Conservation (phyloP, 2,888 invertebrate genomes). For the Pantelozetes paolii region DNA sequence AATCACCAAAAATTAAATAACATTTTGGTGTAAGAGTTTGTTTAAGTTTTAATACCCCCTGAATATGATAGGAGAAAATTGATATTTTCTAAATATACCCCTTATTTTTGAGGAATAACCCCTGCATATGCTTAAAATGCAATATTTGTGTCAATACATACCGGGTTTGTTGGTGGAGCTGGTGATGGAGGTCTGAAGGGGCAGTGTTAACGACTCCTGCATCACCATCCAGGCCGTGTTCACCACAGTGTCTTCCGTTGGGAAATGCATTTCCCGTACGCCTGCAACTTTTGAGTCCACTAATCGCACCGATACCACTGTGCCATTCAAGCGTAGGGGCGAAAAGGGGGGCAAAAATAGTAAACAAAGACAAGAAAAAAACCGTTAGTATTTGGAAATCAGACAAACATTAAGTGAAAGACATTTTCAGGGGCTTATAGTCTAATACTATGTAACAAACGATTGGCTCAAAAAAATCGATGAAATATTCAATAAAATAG, state of each 20-base stretch:
- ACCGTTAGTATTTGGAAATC: background rate
- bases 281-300: constrained; percentile 14
- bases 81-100: too few species aligned
- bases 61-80: too few species aligned
- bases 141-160: too few species aligned
- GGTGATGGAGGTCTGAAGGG: constrained; percentile 17
- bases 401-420: constrained; percentile 11
- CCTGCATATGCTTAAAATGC: too few species aligned
- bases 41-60: too few species aligned
- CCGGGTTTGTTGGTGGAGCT: constrained; percentile 2
- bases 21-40: too few species aligned
- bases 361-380: background rate
- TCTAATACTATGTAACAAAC: too few species aligned
- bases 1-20: too few species aligned
- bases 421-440: too few species aligned
- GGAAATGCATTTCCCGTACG: constrained; percentile 13
- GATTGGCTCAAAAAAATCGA: background rate
- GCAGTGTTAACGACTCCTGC: constrained; percentile 17
- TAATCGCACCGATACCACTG: constrained; percentile 23
- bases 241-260: constrained; percentile 12
- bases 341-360: too few species aligned
- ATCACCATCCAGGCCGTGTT: constrained; percentile 26
- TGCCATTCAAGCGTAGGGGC: too few species aligned
- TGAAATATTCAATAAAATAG: background rate
- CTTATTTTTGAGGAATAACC: too few species aligned